Evolutionary conservation across 2,113 vertebrate genomes (phyloP), one percentile per base, ranked within the genome.

Genomic region (Plotosus lineatus): DNA sequence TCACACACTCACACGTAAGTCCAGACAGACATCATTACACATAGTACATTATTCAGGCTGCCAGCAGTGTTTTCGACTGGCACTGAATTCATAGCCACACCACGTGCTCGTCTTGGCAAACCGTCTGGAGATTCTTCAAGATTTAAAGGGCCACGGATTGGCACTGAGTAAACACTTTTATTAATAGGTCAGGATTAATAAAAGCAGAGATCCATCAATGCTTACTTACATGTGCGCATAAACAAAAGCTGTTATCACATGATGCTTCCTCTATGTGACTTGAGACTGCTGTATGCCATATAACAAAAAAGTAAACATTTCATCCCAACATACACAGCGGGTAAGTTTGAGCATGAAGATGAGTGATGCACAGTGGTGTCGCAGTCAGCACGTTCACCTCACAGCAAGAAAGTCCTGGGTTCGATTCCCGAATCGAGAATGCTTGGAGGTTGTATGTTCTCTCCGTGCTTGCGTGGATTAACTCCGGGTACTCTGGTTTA

Each of bases 1-100:
- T 71, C 53, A 48, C 78, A 80, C 42, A 61, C 21, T 19, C 55
- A 5, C 53, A 42, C 74, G 9, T 76, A 28, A 76, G n/a, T 40
- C 69, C 69, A 74, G 51, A 61, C 69, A 73, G 31, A 71, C 79
- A 80, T 63, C 31, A 42, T 58, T 71, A 74, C 69, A 80, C 79
- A 38, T 11, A 58, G 38, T 79, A 42, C 56, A 69, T 69, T 79
- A 74, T 50, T 80, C 56, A 63, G 36, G 44, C 56, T 81, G 77
- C 66, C 69, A 78, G 58, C 31, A 48, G 38, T 42, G 42, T n/a
- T 36, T 78, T 61, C 14, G 42, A 68, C 58, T 51, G 77, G 63
- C 21, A 44, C 19, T 36, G 68, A 78, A 75, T 82, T n/a, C 66
- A 19, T 44, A 26, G n/a, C 66, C 51, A 63, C 42, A 63, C 42